phyloP scores from a whole-genome alignment of 2,113 vertebrate genomes.

The Xerus inauris region DNA sequence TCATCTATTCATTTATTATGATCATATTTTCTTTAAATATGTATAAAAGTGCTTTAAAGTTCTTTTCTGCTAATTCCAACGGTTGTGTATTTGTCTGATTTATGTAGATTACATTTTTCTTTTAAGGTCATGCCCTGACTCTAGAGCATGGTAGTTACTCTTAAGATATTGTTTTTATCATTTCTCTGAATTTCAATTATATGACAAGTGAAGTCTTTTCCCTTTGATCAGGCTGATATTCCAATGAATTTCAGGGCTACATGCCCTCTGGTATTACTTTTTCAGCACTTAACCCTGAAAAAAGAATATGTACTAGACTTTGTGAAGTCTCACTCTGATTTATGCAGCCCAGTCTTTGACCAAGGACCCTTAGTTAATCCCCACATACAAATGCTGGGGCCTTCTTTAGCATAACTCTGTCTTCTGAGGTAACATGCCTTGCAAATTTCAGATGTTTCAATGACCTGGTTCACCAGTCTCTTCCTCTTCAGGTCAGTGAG shows the following conservation, averaged over 20 bases:
- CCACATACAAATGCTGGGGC: fast-evolving
- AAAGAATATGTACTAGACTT: neutral
- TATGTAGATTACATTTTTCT: neutral
- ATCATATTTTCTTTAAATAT: conserved; percentile 32
- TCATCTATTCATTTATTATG: neutral
- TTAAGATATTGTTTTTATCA: neutral
- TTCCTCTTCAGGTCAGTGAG: neutral
- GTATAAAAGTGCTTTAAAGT: conserved; percentile 33
- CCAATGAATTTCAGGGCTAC: neutral
- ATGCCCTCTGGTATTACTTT: neutral
- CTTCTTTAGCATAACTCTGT: neutral
- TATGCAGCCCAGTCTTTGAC: neutral
- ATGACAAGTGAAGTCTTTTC: neutral
- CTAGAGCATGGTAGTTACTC: neutral
- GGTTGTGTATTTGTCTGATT: conserved; percentile 10
- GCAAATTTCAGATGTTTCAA: neutral
- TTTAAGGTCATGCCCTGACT: neutral
- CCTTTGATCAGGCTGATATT: neutral
- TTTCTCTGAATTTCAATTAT: conserved; percentile 8
- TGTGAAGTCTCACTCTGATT: neutral
- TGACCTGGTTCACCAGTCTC: neutral
- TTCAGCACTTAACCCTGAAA: neutral
- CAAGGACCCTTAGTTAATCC: too few species aligned
- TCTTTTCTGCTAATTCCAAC: neutral
- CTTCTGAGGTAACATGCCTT: neutral